phyloP scores from a whole-genome alignment of 2,888 invertebrate species.

The Drosophila austrosaltans region DNA sequence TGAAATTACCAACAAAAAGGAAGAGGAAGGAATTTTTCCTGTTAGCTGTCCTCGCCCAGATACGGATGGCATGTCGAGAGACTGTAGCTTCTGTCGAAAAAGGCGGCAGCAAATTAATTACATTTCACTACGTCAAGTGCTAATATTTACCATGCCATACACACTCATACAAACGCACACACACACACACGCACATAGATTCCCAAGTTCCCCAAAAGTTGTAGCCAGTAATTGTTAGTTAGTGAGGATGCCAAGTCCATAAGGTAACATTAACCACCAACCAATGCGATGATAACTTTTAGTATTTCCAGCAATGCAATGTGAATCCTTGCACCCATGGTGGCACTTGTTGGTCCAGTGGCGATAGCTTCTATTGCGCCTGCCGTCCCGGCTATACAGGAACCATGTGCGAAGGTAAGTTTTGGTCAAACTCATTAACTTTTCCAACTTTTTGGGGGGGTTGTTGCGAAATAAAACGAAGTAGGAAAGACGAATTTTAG shows the following conservation, averaged over 20 bases:
- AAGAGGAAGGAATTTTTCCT: constrained; percentile 27
- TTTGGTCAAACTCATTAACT: constrained; percentile 39
- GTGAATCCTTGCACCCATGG: constrained; percentile 90
- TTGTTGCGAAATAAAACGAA: not conserved
- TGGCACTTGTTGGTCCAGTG: constrained; percentile 90
- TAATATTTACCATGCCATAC: constrained; percentile 69
- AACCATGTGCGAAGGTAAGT: constrained; percentile 90
- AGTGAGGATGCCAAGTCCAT: constrained; percentile 32
- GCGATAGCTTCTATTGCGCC: constrained; percentile 90
- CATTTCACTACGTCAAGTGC: constrained; percentile 65
- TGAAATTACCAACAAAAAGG: constrained; percentile 17
- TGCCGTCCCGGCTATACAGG: constrained; percentile 92
- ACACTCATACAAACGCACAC: constrained; percentile 37
- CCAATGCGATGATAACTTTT: constrained; percentile 52
- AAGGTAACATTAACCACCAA: constrained; percentile 18
- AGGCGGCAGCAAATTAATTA: constrained; percentile 72
- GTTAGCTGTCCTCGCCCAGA: constrained; percentile 30
- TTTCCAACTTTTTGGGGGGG: constrained; percentile 21
- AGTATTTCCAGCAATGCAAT: constrained; percentile 87
- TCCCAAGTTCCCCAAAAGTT: not conserved
- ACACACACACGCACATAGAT: constrained; percentile 33
- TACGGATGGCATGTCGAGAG: constrained; percentile 1
- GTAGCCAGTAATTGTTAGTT: constrained; percentile 63
- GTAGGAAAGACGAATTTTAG: constrained; percentile 25
- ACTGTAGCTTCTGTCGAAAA: constrained; percentile 39